Evolutionary conservation across 2,888 invertebrate genomes (phyloP), one percentile per base, ranked within the genome.

Genomic region (Prosopocoilus inquinatus): DNA sequence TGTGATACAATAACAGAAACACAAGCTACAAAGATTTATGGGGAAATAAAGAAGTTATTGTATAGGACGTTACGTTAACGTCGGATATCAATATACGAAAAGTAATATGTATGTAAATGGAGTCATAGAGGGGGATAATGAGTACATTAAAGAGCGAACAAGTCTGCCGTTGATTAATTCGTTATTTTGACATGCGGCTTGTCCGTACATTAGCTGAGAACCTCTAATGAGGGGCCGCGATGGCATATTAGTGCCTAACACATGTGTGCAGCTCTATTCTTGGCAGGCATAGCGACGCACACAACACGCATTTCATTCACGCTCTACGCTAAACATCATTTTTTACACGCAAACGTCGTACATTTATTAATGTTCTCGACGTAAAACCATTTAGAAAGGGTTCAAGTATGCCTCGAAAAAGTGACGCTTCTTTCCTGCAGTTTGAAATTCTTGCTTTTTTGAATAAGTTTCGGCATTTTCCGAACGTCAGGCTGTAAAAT

Each of bases 111-210:
- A 28, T 28, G 20, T 41, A 41, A 41, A 41, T 41, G 41, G 41
- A 9, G 15, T 16, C 12, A 41, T 16, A 41, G 38, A 32, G 32
- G 48, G 16, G 32, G 36, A 43, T 39, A 43, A 48, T 51, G 46
- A 46, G 44, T 44, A 48, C 35, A 50, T 48, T 47, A 47, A 56
- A 52, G 50, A 57, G 49, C 33, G 50, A 44, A 35, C 48, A 48
- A 45, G 52, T 61, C 63, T 49, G 54, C 59, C 63, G 70, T 69
- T 76, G 76, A 77, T 76, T 76, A 76, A 77, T 77, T 74, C 68
- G 72, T 76, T 76, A 76, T 77, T 77, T 76, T 76, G 77, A 77
- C 77, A 67, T 69, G 70, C 68, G 70, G 71, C 72, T 74, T 76
- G 76, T 76, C 70, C 71, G 61, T 70, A 71, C 77, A 77, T 77